These are phyloP conservation scores for Gymnocheta viridis DNA, from an alignment of 2,888 invertebrate species.

Conservation along the genomic window DNA sequence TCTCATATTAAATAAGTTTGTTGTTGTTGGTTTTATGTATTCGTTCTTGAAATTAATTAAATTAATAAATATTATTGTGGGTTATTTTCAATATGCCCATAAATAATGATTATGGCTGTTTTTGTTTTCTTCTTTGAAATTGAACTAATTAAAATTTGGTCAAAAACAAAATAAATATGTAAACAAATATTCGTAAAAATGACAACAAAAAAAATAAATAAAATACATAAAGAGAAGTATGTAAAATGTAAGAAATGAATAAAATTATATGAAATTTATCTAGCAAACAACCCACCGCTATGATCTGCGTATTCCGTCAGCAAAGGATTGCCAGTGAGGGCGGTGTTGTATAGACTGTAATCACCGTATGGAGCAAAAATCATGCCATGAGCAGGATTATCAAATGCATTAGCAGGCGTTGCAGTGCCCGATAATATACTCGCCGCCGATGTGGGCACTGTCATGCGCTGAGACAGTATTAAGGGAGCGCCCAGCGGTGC, in stretches of 20 bases:
- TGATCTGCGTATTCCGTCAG: conserved; percentile 95
- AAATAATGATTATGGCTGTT: conserved; percentile 14
- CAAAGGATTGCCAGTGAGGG: conserved; percentile 88
- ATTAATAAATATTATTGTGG: conserved; percentile 25
- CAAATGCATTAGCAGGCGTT: conserved; percentile 85
- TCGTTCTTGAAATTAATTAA: conserved; percentile 41
- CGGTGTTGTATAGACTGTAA: conserved; percentile 94
- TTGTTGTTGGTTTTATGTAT: conserved; percentile 15
- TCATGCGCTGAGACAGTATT: conserved; percentile 95
- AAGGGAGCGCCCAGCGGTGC: conserved; percentile 94
- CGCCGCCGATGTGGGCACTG: conserved; percentile 89
- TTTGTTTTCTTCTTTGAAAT: conserved; percentile 37
- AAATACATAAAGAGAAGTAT: conserved; percentile 22
- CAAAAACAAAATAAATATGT: neutral
- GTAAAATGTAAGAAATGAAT: conserved; percentile 45
- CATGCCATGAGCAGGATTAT: conserved; percentile 86
- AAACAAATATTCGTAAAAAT: conserved; percentile 15
- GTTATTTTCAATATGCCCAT: conserved; percentile 35
- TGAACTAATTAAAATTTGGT: conserved; percentile 54
- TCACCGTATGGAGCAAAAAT: conserved; percentile 94
- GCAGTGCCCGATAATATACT: conserved; percentile 84
- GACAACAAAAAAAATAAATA: conserved; percentile 28
- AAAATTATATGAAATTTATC: conserved; percentile 83
- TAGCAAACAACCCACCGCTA: conserved; percentile 97
- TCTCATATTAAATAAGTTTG: conserved; percentile 33